phyloP scores from a whole-genome alignment of 1,140 invertebrate genomes.

The Euborellia annulipes region DNA sequence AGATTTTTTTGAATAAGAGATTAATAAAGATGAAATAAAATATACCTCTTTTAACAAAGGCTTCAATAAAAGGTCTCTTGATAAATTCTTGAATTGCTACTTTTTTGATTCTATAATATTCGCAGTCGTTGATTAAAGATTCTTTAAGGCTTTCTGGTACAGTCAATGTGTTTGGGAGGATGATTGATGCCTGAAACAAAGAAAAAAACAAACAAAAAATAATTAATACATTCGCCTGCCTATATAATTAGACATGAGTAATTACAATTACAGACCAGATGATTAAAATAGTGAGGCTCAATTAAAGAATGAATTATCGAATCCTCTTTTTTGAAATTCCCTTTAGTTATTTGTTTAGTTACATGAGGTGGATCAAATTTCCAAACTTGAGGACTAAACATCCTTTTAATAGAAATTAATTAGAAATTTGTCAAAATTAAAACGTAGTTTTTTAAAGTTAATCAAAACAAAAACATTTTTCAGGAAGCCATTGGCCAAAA shows the following conservation, averaged over 20 bases:
- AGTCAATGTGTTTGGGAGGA: constrained; percentile 30
- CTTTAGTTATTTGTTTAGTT: constrained; percentile 20
- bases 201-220: constrained; percentile 22
- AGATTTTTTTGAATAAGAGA: no score
- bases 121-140: constrained; percentile 28
- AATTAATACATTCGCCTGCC: constrained; percentile 7
- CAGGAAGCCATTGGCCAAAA: no score
- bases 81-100: constrained; percentile 29
- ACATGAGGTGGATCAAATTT: constrained; percentile 29
- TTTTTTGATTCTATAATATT: constrained; percentile 35
- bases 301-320: constrained; percentile 17
- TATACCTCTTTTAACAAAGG: constrained; percentile 35
- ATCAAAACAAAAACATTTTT: no score
- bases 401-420: constrained; percentile 17
- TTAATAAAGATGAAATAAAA: no score
- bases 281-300: constrained; percentile 31
- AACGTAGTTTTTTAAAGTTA: no score
- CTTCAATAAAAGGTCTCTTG: constrained; percentile 33
- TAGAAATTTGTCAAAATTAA: background rate
- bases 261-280: constrained; percentile 27
- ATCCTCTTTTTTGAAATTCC: constrained; percentile 12
- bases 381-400: constrained; percentile 38
- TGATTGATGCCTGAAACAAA: constrained; percentile 33
- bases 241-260: background rate
- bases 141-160: constrained; percentile 26